Conservation (phyloP, 2,797 vertebrate species). For the Xenops minutus region DNA sequence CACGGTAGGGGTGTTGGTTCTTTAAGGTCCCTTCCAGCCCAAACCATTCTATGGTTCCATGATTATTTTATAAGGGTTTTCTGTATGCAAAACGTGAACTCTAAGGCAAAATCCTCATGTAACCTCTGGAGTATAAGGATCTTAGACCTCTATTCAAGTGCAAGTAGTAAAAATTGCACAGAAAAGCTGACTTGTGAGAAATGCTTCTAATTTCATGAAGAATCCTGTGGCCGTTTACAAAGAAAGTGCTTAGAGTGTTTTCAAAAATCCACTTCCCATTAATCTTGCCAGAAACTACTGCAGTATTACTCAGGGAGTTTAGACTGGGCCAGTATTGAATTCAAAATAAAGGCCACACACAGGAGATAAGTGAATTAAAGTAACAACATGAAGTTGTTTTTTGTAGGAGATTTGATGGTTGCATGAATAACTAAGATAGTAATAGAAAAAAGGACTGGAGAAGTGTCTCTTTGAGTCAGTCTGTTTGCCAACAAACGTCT, state of each 20-base stretch:
- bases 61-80: background rate
- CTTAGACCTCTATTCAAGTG: background rate
- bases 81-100: background rate
- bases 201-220: conserved; percentile 2
- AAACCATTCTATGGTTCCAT: background rate
- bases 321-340: background rate
- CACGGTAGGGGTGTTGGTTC: background rate
- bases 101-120: background rate
- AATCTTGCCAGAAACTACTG: conserved; percentile 15
- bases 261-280: conserved; percentile 53
- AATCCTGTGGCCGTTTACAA: conserved; percentile 3
- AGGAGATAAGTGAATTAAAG: background rate
- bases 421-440: background rate
- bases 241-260: conserved; percentile 31
- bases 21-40: background rate
- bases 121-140: background rate
- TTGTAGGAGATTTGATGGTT: background rate
- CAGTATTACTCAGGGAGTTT: background rate
- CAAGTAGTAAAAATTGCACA: background rate
- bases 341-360: background rate
- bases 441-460: background rate
- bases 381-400: background rate
- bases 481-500: background rate
- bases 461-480: background rate
- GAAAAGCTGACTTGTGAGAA: conserved; percentile 26